Evolutionary conservation across 2,888 invertebrate genomes (phyloP).

Genomic region (Andrena fulva): DNA sequence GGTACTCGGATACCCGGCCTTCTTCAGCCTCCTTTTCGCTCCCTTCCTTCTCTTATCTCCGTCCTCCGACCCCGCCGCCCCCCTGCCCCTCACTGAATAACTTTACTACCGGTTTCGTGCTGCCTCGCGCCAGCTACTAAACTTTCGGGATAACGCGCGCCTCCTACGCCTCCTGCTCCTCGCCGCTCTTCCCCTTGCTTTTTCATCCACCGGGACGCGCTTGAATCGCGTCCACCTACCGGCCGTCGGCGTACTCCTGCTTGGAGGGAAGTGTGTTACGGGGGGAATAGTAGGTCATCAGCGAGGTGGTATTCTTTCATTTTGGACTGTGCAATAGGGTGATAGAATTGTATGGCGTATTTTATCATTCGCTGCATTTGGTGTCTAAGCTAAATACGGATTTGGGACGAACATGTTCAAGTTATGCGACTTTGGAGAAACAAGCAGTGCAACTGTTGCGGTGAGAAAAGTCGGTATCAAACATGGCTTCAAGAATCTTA

Average conservation of each 20-base stretch:
- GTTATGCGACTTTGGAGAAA: no score
- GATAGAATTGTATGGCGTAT: no score
- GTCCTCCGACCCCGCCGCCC: constrained; percentile 16
- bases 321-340: no score
- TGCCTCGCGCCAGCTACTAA: constrained; percentile 79
- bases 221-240: constrained; percentile 7
- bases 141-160: constrained; percentile 80
- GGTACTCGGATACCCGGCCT: constrained; percentile 79
- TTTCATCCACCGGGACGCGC: constrained; percentile 6
- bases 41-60: constrained; percentile 49
- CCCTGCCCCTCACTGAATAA: constrained; percentile 75
- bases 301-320: no score
- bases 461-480: no score
- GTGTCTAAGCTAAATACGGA: no score
- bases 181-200: not conserved
- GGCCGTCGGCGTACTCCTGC: not conserved
- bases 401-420: no score
- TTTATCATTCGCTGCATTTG: no score
- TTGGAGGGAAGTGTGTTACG: not conserved
- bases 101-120: constrained; percentile 84
- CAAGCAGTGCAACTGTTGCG: no score
- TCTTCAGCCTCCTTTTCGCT: constrained; percentile 53
- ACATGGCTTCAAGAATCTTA: no score
- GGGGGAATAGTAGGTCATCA: not conserved
- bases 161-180: constrained; percentile 73